phyloP scores from a whole-genome alignment of 2,113 vertebrate species.

The Nibea coibor region DNA sequence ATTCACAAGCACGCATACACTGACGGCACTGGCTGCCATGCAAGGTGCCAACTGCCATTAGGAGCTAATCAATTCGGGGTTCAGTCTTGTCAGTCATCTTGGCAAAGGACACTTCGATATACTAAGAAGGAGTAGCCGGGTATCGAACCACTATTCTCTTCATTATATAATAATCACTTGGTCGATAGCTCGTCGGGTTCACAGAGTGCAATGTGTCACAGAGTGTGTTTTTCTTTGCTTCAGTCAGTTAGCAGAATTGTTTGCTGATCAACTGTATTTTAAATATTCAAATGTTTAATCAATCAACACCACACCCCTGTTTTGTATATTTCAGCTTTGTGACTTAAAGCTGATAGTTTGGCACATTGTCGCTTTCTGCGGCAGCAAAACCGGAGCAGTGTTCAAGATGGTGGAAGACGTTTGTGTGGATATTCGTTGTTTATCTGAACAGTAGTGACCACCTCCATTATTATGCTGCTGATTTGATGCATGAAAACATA shows the following conservation, averaged over 20 bases:
- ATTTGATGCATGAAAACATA: conserved; percentile 27
- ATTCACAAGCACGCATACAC: too few relatives aligned
- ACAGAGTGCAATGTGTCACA: too few relatives aligned
- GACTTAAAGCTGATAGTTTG: background rate
- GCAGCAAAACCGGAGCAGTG: background rate
- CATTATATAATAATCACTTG: background rate
- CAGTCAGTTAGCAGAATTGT: background rate
- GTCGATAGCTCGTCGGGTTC: background rate
- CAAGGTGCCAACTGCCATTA: too few relatives aligned
- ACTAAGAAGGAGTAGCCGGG: too few relatives aligned
- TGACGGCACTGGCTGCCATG: too few relatives aligned
- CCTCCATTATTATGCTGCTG: background rate
- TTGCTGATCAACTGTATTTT: background rate
- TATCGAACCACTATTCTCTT: background rate
- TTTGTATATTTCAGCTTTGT: background rate
- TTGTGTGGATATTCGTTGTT: background rate
- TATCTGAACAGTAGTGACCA: conserved; percentile 5
- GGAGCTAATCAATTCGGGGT: too few relatives aligned
- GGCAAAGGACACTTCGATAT: too few relatives aligned
- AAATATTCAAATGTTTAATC: background rate
- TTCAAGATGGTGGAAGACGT: background rate
- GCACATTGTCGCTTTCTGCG: background rate
- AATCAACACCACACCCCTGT: background rate
- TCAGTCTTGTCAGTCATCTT: too few relatives aligned
- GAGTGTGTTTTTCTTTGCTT: too few relatives aligned